A percentile compares a stretch with the other conserved stretches of the same genome.
These are phyloP conservation scores for Eidolon helvum DNA, from an alignment of 2,113 vertebrate genomes.

Conservation along the genomic window DNA sequence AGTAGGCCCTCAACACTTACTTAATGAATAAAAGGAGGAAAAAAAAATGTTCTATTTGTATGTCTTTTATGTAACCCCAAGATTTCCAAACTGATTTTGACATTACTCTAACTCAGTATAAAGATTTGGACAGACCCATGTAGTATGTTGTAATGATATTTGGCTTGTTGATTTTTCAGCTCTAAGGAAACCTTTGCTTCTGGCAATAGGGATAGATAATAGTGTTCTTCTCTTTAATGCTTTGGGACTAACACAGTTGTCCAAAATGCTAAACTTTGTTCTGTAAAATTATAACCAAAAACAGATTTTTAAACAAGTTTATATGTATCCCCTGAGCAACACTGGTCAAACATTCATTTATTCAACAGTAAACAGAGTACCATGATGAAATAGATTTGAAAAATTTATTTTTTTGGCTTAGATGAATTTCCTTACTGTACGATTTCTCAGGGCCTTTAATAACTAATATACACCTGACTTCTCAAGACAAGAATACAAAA, in stretches of 20 bases:
- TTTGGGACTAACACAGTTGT: neutral
- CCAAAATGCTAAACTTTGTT: slow-evolving; percentile 31
- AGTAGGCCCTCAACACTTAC: neutral
- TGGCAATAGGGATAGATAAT: neutral
- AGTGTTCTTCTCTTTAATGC: neutral
- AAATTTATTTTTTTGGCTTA: neutral
- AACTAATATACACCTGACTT: neutral
- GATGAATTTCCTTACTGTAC: neutral
- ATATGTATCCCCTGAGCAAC: neutral
- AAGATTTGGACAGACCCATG: neutral
- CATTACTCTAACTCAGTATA: neutral
- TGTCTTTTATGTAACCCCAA: neutral
- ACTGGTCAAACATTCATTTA: neutral
- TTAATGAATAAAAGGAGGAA: neutral
- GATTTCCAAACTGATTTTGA: neutral
- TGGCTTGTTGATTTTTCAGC: slow-evolving; percentile 6
- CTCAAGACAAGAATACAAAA: neutral
- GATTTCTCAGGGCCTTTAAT: neutral
- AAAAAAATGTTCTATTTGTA: neutral
- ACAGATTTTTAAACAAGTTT: neutral
- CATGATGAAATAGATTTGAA: neutral
- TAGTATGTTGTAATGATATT: neutral
- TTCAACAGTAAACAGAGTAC: neutral
- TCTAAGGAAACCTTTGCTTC: neutral
- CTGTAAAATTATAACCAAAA: neutral